Evolutionary conservation across 2,888 invertebrate species (phyloP), one percentile per base, ranked within the genome.

Genomic region (Ganaspis brasiliensis): DNA sequence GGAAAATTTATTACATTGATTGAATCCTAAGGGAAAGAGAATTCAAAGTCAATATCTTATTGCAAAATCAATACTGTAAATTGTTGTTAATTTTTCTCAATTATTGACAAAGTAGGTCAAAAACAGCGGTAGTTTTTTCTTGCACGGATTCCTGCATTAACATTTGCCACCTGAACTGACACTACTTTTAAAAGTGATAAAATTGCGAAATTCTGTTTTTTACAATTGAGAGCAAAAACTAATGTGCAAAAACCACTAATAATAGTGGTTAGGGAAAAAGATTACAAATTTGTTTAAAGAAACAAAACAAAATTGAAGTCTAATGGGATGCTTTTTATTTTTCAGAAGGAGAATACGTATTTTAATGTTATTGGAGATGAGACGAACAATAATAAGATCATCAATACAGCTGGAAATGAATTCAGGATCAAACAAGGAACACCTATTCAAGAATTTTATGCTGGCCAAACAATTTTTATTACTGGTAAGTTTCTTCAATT

Each of bases 401-500:
- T 81, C 37, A 83, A 87, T 59, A 80, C 81, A 19, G 80, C 82
- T 16, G 82, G 80, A 2, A 82, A 82, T 70, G 83, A 82, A 45
- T 73, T 79, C 10, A 77, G 78, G n/a, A 81, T 81, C 70, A 81
- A 78, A 21, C 77, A 83, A 16, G 84, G 85, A 79, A 92, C 92
- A 31, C 87, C 91, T 8, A 84, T 90, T 14, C 89, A 90, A 59
- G 82, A 85, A n/a, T 90, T 90, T 83, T 90, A 90, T 59, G 84
- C 88, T 3, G 87, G 83, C n/a, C 87, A 90, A 76, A 86, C 81
- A 63, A 79, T 90, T 57, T 87, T 90, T 52, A 85, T 90, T 73
- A 90, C 90, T 84, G 90, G 90, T 90, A 79, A 56, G 10, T 71
- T 52, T 45, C 26, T n/a, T n/a, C n/a, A n/a, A 52, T 70, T 45